A percentile compares a stretch with the other conserved stretches of the same genome.
These are phyloP conservation scores for Pyrocoelia pectoralis DNA, from an alignment of 2,888 invertebrate species.

Conservation along the genomic window DNA sequence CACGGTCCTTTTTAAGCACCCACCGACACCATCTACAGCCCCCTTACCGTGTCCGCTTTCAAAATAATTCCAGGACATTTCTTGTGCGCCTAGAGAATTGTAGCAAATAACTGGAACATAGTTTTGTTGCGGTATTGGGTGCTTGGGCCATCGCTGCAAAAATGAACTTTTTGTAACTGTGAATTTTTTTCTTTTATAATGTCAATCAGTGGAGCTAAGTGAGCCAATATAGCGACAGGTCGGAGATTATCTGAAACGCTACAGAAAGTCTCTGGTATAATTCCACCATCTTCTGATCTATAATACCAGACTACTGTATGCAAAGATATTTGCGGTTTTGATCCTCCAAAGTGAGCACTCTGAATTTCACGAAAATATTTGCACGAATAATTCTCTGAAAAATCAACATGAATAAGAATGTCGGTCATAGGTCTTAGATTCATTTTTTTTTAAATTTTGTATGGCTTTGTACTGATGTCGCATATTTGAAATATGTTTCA, in stretches of 20 bases:
- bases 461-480: constrained; percentile 5
- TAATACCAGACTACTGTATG: constrained; percentile 11
- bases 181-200: constrained; percentile 37
- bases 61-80: constrained; percentile 43
- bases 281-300: not conserved
- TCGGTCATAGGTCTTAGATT: not conserved
- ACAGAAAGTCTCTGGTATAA: too few species aligned
- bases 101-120: constrained; percentile 20
- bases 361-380: constrained; percentile 13
- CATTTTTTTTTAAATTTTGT: not conserved
- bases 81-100: constrained; percentile 52
- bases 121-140: constrained; percentile 36
- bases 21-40: not conserved
- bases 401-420: constrained; percentile 6
- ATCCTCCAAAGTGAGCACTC: constrained; percentile 12
- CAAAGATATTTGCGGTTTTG: constrained; percentile 8
- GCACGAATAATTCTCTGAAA: constrained; percentile 11
- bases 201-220: constrained; percentile 49
- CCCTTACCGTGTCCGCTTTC: constrained; percentile 52
- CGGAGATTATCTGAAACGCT: too few species aligned
- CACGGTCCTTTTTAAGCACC: not conserved
- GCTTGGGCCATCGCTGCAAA: constrained; percentile 38
- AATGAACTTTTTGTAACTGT: constrained; percentile 29
- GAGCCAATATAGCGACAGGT: constrained; percentile 54
- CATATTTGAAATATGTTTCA: not conserved